These are phyloP conservation scores for Polydrusus pterygomalis DNA, from an alignment of 2,888 invertebrate genomes.

Conservation along the genomic window DNA sequence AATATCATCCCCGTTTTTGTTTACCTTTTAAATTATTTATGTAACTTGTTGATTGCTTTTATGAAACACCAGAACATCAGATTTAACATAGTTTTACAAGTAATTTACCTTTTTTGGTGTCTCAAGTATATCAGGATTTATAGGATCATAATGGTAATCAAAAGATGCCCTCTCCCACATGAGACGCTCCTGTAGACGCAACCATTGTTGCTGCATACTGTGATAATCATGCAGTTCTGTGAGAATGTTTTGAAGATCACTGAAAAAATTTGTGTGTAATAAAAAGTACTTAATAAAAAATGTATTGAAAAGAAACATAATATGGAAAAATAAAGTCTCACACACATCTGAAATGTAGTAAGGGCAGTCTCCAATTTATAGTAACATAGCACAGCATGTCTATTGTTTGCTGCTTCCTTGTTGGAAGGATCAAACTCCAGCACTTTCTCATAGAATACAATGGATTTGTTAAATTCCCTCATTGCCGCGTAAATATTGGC, in stretches of 20 bases:
- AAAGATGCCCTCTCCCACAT: conserved; percentile 74
- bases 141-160: conserved; percentile 68
- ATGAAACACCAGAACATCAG: no score
- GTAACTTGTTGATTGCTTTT: no score
- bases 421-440: conserved; percentile 79
- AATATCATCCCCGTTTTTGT: no score
- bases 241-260: conserved; percentile 77
- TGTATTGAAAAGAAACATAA: background rate
- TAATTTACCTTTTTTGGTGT: conserved; percentile 50
- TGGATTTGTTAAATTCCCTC: conserved; percentile 82
- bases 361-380: conserved; percentile 75
- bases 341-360: conserved; percentile 78
- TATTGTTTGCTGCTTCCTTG: conserved; percentile 77
- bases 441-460: conserved; percentile 80
- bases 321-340: background rate
- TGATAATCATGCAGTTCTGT: conserved; percentile 79
- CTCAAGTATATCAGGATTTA: conserved; percentile 63
- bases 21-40: no score
- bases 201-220: conserved; percentile 77
- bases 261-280: conserved; percentile 65
- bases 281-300: background rate
- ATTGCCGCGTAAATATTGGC: conserved; percentile 83
- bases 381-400: conserved; percentile 81
- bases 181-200: conserved; percentile 76
- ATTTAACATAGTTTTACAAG: no score